Evolutionary conservation across 2,797 vertebrate species (phyloP).

Genomic region (Rhodeus uyekii): DNA sequence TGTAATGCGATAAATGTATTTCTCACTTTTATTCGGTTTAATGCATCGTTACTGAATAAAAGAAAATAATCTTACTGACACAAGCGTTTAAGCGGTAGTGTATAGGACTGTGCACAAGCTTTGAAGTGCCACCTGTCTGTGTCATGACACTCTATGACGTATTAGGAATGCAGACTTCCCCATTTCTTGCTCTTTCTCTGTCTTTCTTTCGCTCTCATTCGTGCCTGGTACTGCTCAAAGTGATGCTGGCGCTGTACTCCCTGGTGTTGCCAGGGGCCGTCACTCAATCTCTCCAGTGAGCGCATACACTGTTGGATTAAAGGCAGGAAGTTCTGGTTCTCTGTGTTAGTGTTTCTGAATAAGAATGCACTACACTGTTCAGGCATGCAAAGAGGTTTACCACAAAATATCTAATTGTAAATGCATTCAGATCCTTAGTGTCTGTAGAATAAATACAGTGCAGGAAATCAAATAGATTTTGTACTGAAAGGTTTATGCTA

Average conservation of each 20-base stretch:
- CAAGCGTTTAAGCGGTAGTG: neutral
- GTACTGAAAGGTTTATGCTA: neutral
- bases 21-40: neutral
- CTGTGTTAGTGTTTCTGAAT: constrained; percentile 7
- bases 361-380: constrained; percentile 19
- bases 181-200: constrained; percentile 2
- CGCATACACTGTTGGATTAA: constrained; percentile 22
- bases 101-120: constrained; percentile 14
- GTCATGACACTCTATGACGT: constrained; percentile 44
- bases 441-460: neutral
- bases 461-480: neutral
- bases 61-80: neutral
- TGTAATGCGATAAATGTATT: neutral
- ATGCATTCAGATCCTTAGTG: neutral
- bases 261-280: constrained; percentile 33
- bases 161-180: constrained; percentile 40
- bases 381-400: constrained; percentile 34
- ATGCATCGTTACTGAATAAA: neutral
- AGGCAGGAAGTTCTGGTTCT: constrained; percentile 29
- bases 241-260: constrained; percentile 10
- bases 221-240: constrained; percentile 9
- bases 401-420: too few species aligned
- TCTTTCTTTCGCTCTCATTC: neutral
- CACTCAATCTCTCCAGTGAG: constrained; percentile 20
- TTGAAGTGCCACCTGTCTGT: constrained; percentile 46